phyloP scores from a whole-genome alignment of 2,797 vertebrate species.

The Lophotriccus pileatus region DNA sequence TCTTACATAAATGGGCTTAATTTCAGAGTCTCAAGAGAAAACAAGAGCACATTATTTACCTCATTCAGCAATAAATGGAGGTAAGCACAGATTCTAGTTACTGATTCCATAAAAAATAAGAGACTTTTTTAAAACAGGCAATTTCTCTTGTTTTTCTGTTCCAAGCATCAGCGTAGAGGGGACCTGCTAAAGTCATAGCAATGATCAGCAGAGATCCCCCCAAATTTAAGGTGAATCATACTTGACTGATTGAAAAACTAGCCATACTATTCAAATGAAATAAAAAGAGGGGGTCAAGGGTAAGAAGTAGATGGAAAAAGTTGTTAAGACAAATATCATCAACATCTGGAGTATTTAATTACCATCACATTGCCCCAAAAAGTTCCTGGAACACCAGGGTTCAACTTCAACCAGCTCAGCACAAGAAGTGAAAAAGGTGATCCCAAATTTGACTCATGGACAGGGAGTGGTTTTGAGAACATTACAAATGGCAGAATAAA shows the following conservation, averaged over 20 bases:
- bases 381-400: background rate
- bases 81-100: background rate
- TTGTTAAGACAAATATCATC: background rate
- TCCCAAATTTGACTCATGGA: background rate
- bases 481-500: background rate
- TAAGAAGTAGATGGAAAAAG: background rate
- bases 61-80: background rate
- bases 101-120: background rate
- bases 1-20: constrained; percentile 32
- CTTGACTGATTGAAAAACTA: background rate
- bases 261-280: background rate
- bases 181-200: background rate
- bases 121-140: background rate
- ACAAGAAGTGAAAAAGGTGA: background rate
- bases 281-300: background rate
- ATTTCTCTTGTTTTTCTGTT: background rate
- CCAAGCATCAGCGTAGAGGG: background rate
- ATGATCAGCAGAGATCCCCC: background rate
- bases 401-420: background rate
- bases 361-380: background rate
- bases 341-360: background rate
- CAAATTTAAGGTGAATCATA: background rate
- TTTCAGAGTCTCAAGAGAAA: constrained; percentile 18
- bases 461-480: background rate
- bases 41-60: constrained; percentile 4